These are phyloP conservation scores for Cephus runcator DNA, from an alignment of 2,888 invertebrate species.

Conservation along the genomic window DNA sequence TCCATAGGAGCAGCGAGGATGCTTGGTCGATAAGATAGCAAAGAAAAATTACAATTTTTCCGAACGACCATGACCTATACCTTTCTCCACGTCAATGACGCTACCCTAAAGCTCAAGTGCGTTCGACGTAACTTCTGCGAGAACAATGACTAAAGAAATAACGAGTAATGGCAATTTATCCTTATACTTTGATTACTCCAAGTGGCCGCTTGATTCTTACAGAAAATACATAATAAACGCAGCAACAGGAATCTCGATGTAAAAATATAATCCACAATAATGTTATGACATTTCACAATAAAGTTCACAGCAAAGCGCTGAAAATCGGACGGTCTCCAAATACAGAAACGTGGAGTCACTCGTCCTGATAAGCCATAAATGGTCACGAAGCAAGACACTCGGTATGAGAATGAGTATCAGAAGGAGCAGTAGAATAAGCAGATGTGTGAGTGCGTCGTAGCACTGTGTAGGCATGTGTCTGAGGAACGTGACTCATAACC, in stretches of 20 bases:
- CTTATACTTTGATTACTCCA: neutral
- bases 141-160: neutral
- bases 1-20: neutral
- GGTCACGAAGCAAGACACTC: constrained; percentile 5
- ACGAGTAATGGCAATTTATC: neutral
- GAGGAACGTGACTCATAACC: constrained; percentile 38
- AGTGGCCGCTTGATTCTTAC: neutral
- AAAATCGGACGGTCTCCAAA: neutral
- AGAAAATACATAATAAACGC: neutral
- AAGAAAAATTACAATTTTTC: neutral
- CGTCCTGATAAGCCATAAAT: constrained; percentile 1
- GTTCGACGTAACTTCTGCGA: neutral
- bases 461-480: constrained; percentile 25
- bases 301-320: neutral
- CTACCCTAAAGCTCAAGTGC: neutral
- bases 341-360: neutral
- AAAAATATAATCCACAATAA: neutral
- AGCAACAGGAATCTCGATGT: neutral
- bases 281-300: neutral
- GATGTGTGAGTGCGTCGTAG: neutral
- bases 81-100: neutral
- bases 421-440: neutral
- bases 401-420: neutral
- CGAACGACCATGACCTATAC: neutral
- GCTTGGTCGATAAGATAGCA: neutral